Percentiles rank a stretch among this genome's conserved stretches.
These are phyloP conservation scores for Perizoma flavofasciatum DNA, from an alignment of 2,888 invertebrate genomes.

Conservation along the genomic window DNA sequence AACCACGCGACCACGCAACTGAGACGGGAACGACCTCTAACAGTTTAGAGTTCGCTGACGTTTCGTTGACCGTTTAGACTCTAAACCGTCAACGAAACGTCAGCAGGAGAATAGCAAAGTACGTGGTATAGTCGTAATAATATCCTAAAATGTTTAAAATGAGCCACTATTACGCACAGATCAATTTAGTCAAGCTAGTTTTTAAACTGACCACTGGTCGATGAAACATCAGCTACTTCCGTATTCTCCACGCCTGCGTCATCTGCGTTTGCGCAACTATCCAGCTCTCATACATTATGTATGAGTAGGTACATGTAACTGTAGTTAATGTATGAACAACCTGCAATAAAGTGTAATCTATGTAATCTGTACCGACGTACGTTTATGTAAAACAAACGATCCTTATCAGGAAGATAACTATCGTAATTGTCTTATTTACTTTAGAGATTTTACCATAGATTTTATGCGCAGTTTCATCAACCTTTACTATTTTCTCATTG, in stretches of 20 bases:
- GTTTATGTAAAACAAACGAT: constrained; percentile 16
- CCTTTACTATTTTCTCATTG: too few relatives aligned
- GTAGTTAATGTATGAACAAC: neutral
- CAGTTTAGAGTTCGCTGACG: too few relatives aligned
- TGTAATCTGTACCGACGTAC: constrained; percentile 4
- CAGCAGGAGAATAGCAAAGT: too few relatives aligned
- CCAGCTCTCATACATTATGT: constrained; percentile 7
- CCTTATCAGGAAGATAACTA: constrained; percentile 7
- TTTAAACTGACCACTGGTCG: constrained; percentile 6
- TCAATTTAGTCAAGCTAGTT: neutral
- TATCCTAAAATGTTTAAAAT: too few relatives aligned
- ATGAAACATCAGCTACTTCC: constrained; percentile 15
- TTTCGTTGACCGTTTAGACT: too few relatives aligned
- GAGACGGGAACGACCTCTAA: too few relatives aligned
- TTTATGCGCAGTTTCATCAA: neutral
- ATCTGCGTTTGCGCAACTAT: constrained; percentile 15
- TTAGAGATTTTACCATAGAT: neutral
- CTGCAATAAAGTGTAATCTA: neutral
- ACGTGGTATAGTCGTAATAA: too few relatives aligned
- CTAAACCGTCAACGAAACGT: too few relatives aligned
- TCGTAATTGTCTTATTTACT: neutral
- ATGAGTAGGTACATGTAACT: constrained; percentile 5
- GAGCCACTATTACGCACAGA: too few relatives aligned
- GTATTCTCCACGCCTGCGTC: constrained; percentile 17
- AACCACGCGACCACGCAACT: too few relatives aligned